A percentile compares a stretch with the other conserved stretches of the same genome.
phyloP scores from a whole-genome alignment of 2,113 vertebrate species.

The Mirza zaza region DNA sequence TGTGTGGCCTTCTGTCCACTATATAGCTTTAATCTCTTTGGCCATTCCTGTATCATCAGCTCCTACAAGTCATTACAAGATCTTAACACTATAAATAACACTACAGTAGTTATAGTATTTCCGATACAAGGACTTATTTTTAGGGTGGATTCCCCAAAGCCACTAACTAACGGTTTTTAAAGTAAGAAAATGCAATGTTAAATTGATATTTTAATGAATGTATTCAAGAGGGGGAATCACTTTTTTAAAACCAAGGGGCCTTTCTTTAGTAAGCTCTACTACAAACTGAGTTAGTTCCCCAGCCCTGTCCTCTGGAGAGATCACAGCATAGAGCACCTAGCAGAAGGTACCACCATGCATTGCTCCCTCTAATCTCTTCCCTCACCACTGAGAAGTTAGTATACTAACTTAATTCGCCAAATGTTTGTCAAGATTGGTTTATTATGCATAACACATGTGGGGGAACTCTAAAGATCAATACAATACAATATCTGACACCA shows the following conservation, averaged over 20 bases:
- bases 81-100: neutral
- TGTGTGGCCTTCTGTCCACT: neutral
- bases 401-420: neutral
- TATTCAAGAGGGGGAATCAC: neutral
- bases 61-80: neutral
- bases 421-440: neutral
- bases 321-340: neutral
- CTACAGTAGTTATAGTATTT: neutral
- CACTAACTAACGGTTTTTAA: neutral
- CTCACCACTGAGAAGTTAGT: neutral
- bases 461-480: neutral
- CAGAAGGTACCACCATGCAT: rapidly evolving
- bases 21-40: neutral
- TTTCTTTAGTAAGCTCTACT: neutral
- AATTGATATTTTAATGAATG: neutral
- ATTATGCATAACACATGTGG: neutral
- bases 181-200: neutral
- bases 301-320: neutral
- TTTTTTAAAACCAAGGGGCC: neutral
- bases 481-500: neutral
- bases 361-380: neutral
- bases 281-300: neutral
- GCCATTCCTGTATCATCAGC: neutral
- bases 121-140: neutral
- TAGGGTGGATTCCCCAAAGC: constrained; percentile 2